These are phyloP conservation scores for Saturnia japonica DNA, from an alignment of 2,888 invertebrate genomes.

Conservation along the genomic window DNA sequence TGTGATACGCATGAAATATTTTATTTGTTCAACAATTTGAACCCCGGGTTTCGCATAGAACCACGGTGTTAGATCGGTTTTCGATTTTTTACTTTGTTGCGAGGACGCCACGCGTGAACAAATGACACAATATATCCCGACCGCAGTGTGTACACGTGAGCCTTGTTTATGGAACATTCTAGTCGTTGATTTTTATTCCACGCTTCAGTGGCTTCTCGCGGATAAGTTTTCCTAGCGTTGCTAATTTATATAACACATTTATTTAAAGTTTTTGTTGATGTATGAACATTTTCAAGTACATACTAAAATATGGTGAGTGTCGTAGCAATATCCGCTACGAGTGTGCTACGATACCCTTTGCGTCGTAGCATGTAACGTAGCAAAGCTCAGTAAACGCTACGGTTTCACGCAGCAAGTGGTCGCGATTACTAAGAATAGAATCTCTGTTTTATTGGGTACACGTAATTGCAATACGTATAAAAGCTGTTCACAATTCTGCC, in stretches of 20 bases:
- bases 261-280: no score
- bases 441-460: no score
- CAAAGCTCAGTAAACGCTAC: no score
- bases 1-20: background rate
- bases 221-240: background rate
- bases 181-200: background rate
- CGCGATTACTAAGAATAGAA: no score
- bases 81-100: background rate
- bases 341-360: no score
- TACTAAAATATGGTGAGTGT: no score
- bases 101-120: background rate
- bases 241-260: background rate
- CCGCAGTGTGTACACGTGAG: background rate
- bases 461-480: no score
- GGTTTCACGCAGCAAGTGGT: no score
- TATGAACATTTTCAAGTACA: no score
- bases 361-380: no score
- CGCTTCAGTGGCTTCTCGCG: background rate
- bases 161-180: constrained; percentile 1
- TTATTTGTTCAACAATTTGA: background rate
- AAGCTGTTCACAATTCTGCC: no score
- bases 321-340: no score
- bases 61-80: background rate
- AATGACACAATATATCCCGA: background rate
- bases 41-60: background rate